Conservation (phyloP, 2,888 invertebrate species). For the Tenthredo distinguenda region DNA sequence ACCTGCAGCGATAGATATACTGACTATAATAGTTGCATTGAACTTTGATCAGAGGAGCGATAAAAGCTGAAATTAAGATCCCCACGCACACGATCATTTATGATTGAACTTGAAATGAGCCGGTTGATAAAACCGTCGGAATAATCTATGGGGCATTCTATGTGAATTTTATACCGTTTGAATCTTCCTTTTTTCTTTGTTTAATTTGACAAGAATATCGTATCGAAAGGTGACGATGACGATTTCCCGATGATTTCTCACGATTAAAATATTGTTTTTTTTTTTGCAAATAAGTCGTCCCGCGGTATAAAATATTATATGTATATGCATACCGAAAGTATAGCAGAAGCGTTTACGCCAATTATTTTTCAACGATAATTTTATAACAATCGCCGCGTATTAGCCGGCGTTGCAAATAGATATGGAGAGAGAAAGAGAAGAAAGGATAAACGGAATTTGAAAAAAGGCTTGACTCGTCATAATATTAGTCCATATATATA, state of each 20-base stretch:
- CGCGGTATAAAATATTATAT: too few species aligned
- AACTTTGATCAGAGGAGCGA: background rate
- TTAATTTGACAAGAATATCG: too few species aligned
- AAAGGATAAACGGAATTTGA: background rate
- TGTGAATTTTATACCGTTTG: too few species aligned
- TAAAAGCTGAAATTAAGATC: background rate
- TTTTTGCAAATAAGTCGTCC: too few species aligned
- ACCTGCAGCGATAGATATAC: background rate
- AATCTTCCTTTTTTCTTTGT: too few species aligned
- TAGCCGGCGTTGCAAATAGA: background rate
- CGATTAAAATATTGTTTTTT: too few species aligned
- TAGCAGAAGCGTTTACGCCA: too few species aligned
- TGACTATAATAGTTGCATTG: background rate
- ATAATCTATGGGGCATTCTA: too few species aligned
- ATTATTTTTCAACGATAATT: background rate
- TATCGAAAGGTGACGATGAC: too few species aligned
- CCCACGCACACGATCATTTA: background rate
- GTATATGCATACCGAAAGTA: too few species aligned
- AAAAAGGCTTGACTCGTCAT: background rate
- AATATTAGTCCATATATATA: background rate
- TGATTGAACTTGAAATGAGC: background rate
- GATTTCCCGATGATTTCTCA: too few species aligned
- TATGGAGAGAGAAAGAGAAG: background rate
- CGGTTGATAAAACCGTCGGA: background rate
- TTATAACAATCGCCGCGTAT: background rate